These are phyloP conservation scores for Amphiprion clarkii DNA, from an alignment of 2,797 vertebrate species.

Conservation along the genomic window DNA sequence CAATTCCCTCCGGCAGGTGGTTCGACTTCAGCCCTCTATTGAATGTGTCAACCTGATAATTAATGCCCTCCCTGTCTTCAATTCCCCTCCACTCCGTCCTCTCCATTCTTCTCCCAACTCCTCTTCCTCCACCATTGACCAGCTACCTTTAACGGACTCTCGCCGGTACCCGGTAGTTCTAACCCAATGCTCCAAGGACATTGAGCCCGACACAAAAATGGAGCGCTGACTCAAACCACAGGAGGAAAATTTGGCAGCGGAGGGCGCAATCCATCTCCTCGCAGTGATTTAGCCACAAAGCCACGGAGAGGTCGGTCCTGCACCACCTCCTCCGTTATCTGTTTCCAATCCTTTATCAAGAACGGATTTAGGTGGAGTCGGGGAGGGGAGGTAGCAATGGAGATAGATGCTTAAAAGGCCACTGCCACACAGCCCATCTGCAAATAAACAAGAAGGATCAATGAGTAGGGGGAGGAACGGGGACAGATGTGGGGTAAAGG, in stretches of 20 bases:
- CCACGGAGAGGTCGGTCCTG: constrained; percentile 56
- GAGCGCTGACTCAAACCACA: constrained; percentile 48
- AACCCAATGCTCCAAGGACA: constrained; percentile 63
- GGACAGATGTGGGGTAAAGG: constrained; percentile 44
- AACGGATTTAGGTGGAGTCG: constrained; percentile 36
- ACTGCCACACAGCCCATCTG: constrained; percentile 40
- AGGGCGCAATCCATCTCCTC: constrained; percentile 71
- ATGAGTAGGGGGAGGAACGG: constrained; percentile 39
- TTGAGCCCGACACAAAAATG: constrained; percentile 60
- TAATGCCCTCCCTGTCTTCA: constrained; percentile 68
- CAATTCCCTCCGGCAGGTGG: constrained; percentile 67
- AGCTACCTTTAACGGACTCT: constrained; percentile 44
- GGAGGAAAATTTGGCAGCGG: constrained; percentile 54
- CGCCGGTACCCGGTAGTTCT: constrained; percentile 26
- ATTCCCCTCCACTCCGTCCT: constrained; percentile 56
- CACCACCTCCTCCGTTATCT: constrained; percentile 73
- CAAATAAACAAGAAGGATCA: constrained; percentile 63
- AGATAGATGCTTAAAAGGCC: constrained; percentile 67
- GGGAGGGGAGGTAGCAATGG: constrained; percentile 8
- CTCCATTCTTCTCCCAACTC: constrained; percentile 49
- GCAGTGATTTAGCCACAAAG: constrained; percentile 69
- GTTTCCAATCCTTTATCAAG: constrained; percentile 77
- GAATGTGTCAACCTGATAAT: constrained; percentile 77
- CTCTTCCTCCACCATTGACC: constrained; percentile 60
- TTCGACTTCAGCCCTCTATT: constrained; percentile 72